These are phyloP conservation scores for Hybognathus amarus DNA, from an alignment of 2,797 vertebrate species.

Conservation along the genomic window DNA sequence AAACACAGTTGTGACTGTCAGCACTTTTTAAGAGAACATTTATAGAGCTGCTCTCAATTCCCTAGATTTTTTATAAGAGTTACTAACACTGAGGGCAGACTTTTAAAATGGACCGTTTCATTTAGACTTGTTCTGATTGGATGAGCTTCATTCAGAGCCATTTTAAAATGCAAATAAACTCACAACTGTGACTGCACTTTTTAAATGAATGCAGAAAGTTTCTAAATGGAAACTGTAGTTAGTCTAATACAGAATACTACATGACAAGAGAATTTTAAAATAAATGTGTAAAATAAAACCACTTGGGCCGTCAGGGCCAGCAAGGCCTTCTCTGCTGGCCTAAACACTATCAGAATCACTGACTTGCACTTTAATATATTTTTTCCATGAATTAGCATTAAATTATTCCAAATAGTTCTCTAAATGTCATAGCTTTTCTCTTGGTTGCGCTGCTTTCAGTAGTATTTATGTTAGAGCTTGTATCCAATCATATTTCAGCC, in stretches of 20 bases:
- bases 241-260: not conserved
- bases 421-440: too few species aligned
- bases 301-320: too few species aligned
- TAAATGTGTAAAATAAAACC: not conserved
- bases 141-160: not conserved
- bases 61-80: conserved; percentile 18
- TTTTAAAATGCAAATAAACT: conserved; percentile 14
- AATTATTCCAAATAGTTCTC: too few species aligned
- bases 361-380: too few species aligned
- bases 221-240: not conserved
- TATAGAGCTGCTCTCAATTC: conserved; percentile 20
- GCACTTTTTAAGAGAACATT: conserved; percentile 43
- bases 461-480: too few species aligned
- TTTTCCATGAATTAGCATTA: too few species aligned
- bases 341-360: too few species aligned
- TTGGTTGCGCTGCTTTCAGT: too few species aligned
- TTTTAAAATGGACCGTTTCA: conserved; percentile 5
- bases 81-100: conserved; percentile 2
- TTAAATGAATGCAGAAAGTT: not conserved
- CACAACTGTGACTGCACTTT: not conserved
- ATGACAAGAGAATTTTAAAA: not conserved
- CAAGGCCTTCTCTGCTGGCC: too few species aligned
- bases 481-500: too few species aligned
- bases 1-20: conserved; percentile 36
- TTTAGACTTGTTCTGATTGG: not conserved